Base-by-base conservation (phyloP, 2,797 vertebrate genomes). In the Lutjanus campechanus region DNA sequence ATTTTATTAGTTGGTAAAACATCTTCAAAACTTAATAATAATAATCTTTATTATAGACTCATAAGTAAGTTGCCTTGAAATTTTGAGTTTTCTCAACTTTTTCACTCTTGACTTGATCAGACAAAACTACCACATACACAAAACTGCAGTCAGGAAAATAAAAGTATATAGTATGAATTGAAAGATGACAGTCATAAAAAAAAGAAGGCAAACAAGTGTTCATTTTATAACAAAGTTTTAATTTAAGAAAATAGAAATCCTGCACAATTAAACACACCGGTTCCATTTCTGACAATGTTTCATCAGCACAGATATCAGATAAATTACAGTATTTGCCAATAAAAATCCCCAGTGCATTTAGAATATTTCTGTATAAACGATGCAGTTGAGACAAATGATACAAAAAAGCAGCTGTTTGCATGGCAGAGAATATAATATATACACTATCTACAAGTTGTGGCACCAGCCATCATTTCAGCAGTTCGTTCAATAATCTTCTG, bases 161-260 rank as follows among this genome's bases (percentile, higher is more conserved):
- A 40, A 4, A 11, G 16, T 5, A 17, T 10, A 16, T 7, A 36
- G 11, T 15, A 36, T 8, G 4, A 3, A 43, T 11, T 55, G 58
- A 67, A 61, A 7, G 3, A 41, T 50, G 7, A 62, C 2, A 47
- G 56, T 66, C 5, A 73, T 71, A 5, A 63, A 78, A 89, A 63
- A 46, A 91, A 58, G 2, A 80, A 55, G 50, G 29, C 29, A 79
- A 85, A 76, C 74, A 77, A 67, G 1, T 73, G 22, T 76, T 89
- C 54, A 81, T 88, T 81, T 88, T 82, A 86, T 82, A 88, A 86
- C 70, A 83, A 73, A 79, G 66, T 78, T 95, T 96, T 95, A 96
- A 96, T 96, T 96, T 95, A 95, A 55, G 73, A 95, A 95, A 95
- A 93, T 91, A 91, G 72, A 92, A 91, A 86, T 90, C 41, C 87